Evolutionary conservation across 1,140 invertebrate species (phyloP).

Genomic region (Tyrophagus putrescentiae): DNA sequence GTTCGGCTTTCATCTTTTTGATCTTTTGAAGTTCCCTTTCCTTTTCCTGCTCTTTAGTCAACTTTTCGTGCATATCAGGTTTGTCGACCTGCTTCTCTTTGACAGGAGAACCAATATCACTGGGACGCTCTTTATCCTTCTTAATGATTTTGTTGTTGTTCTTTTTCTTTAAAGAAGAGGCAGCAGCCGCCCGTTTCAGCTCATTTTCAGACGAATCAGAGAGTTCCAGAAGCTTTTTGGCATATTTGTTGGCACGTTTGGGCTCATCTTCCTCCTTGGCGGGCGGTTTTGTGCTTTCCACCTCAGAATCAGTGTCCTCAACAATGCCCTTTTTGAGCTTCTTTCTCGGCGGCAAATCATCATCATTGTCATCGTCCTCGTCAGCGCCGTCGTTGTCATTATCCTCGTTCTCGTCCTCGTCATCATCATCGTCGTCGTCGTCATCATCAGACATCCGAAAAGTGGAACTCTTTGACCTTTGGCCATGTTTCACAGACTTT

Average conservation of each 20-base stretch:
- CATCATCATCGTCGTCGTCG: not conserved
- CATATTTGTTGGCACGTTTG: not conserved
- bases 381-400: conserved; percentile 1
- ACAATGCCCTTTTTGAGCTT: no score
- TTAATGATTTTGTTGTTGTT: no score
- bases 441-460: not conserved
- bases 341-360: not conserved
- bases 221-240: not conserved
- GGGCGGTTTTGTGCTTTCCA: not conserved
- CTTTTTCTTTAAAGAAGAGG: no score
- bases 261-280: no score
- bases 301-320: no score
- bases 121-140: not conserved
- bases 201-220: not conserved
- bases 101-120: not conserved
- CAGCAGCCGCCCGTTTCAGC: no score
- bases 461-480: not conserved
- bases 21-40: conserved; percentile 19
- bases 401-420: not conserved
- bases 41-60: conserved; percentile 20
- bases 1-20: conserved; percentile 31
- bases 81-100: conserved; percentile 5
- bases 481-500: not conserved
- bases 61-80: conserved; percentile 20
- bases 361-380: conserved; percentile 14